These are phyloP conservation scores for Phodopus roborovskii DNA, from an alignment of 2,113 vertebrate genomes.

Conservation along the genomic window DNA sequence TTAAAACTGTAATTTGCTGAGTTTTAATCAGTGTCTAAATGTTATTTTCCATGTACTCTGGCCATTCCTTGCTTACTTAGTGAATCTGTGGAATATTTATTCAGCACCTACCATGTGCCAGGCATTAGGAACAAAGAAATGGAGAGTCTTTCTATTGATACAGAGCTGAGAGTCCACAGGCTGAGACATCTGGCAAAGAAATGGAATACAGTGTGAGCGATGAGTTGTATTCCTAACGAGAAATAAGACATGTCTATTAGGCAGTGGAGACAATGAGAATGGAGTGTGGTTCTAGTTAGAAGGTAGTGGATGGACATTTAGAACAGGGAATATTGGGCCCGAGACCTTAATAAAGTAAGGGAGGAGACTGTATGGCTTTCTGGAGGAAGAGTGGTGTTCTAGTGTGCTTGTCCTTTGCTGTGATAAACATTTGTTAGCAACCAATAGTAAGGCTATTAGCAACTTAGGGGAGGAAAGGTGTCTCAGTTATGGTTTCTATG, in stretches of 20 bases:
- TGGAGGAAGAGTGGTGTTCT: not conserved
- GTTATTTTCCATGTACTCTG: slow-evolving; percentile 31
- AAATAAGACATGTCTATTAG: not conserved
- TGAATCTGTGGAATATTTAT: slow-evolving; percentile 45
- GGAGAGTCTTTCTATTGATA: not conserved
- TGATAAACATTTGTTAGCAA: not conserved
- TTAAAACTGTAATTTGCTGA: slow-evolving; percentile 56
- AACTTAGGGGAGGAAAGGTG: not conserved
- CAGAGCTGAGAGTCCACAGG: not conserved
- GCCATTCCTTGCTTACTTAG: slow-evolving; percentile 53
- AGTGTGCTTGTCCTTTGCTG: not conserved
- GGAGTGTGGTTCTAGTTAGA: not conserved
- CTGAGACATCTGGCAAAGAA: not conserved
- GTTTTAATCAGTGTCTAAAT: slow-evolving; percentile 53
- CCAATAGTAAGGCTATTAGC: not conserved
- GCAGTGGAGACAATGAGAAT: not conserved
- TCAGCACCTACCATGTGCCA: slow-evolving; percentile 39
- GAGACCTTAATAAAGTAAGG: not conserved
- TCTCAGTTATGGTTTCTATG: not conserved
- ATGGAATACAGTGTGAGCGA: not conserved
- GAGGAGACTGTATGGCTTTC: not conserved
- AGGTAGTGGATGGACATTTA: not conserved
- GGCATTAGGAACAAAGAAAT: slow-evolving; percentile 15
- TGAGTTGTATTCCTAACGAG: not conserved
- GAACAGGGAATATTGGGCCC: not conserved